A percentile compares a stretch with the other conserved stretches of the same genome.
These are phyloP conservation scores for Malachius bipustulatus DNA, from an alignment of 2,888 invertebrate species.

Conservation along the genomic window DNA sequence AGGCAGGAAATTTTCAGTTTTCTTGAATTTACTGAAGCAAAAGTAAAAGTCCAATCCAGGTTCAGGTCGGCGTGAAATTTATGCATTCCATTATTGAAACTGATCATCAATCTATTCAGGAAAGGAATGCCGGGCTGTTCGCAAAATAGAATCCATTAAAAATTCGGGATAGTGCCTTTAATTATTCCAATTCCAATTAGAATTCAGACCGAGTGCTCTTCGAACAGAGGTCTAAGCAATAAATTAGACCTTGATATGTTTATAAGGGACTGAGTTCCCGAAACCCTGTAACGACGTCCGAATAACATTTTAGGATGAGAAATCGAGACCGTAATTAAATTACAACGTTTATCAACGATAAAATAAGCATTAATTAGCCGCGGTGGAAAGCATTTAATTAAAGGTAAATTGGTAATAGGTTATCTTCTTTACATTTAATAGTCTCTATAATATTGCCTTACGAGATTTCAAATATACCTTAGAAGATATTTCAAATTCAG, in stretches of 20 bases:
- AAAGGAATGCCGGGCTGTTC: constrained; percentile 1
- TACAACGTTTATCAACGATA: constrained; percentile 25
- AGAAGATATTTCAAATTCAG: no score
- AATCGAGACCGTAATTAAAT: constrained; percentile 24
- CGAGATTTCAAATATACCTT: no score
- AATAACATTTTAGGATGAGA: constrained; percentile 20
- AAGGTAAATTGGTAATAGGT: constrained; percentile 21
- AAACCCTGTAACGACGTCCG: constrained; percentile 18
- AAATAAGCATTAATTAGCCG: constrained; percentile 26
- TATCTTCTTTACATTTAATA: no score
- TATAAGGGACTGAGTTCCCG: constrained; percentile 17
- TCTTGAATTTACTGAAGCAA: no score
- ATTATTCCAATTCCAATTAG: constrained; percentile 7
- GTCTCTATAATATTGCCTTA: no score
- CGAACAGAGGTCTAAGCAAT: constrained; percentile 13
- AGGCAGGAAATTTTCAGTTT: no score
- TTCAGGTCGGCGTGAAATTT: no score
- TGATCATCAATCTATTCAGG: not conserved
- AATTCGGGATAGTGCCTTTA: constrained; percentile 1
- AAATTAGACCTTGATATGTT: constrained; percentile 21
- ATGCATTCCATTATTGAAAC: not conserved
- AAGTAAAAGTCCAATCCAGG: no score
- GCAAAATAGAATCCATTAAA: constrained; percentile 3
- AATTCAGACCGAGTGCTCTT: constrained; percentile 7
- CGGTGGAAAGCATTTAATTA: constrained; percentile 23